phyloP scores from a whole-genome alignment of 2,888 invertebrate genomes.

The Dilophus febrilis region DNA sequence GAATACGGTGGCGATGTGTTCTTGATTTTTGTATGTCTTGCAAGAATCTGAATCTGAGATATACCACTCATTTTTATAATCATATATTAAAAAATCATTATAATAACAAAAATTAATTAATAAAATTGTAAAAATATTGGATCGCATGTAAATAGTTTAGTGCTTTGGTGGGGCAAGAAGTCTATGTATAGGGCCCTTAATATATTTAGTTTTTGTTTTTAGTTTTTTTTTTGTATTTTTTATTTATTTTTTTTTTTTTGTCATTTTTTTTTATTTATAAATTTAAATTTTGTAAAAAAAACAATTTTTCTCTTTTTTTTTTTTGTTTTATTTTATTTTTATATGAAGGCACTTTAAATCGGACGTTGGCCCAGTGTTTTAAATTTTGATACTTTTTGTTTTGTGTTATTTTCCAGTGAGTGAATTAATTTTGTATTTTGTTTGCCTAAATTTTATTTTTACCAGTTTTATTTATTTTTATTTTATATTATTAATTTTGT shows the following conservation, averaged over 20 bases:
- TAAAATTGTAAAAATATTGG: constrained; percentile 11
- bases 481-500: constrained; percentile 20
- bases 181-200: constrained; percentile 83
- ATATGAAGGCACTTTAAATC: constrained; percentile 86
- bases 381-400: constrained; percentile 46
- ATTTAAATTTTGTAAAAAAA: constrained; percentile 67
- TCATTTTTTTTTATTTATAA: constrained; percentile 55
- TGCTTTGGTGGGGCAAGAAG: constrained; percentile 53
- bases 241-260: constrained; percentile 50
- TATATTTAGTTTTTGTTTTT: constrained; percentile 52
- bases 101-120: too few species aligned
- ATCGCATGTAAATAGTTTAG: constrained; percentile 29
- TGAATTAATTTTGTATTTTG: constrained; percentile 1
- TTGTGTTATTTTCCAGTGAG: constrained; percentile 14
- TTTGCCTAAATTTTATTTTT: constrained; percentile 10
- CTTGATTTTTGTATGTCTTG: too few species aligned
- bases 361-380: constrained; percentile 83
- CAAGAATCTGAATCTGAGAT: too few species aligned
- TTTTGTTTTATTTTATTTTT: constrained; percentile 14
- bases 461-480: constrained; percentile 18
- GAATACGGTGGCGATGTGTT: too few species aligned
- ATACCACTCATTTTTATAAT: too few species aligned
- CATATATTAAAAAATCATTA: too few species aligned
- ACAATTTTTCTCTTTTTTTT: constrained; percentile 31
- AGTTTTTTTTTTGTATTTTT: constrained; percentile 60